These are phyloP conservation scores for Idaea dimidiata DNA, from an alignment of 2,888 invertebrate species.

Conservation along the genomic window DNA sequence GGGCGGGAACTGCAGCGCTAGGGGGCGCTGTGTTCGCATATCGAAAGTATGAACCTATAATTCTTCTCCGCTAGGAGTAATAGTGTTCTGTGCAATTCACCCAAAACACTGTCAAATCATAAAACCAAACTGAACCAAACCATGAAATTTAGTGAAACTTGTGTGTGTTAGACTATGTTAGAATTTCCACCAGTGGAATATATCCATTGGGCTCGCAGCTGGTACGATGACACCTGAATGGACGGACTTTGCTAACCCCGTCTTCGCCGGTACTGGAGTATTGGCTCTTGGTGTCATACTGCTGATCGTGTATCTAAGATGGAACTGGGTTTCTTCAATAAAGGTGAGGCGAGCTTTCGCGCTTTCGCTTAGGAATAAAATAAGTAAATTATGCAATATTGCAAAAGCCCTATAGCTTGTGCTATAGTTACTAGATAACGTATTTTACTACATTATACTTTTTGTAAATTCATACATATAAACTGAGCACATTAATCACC, in stretches of 20 bases:
- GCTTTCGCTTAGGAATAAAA: too few species aligned
- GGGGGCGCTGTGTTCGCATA: too few species aligned
- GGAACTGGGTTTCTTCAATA: not conserved
- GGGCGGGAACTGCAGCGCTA: too few species aligned
- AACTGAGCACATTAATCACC: too few species aligned
- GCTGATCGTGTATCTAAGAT: not conserved
- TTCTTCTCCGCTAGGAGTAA: too few species aligned
- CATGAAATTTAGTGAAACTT: not conserved
- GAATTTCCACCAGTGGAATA: not conserved
- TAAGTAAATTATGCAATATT: too few species aligned
- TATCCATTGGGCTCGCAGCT: not conserved
- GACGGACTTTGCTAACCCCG: not conserved
- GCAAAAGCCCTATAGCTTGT: too few species aligned
- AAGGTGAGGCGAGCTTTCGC: not conserved
- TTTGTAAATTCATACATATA: too few species aligned
- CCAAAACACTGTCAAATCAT: not conserved
- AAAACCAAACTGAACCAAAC: not conserved
- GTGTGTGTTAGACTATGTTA: not conserved
- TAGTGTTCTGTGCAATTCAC: too few species aligned
- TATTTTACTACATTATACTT: too few species aligned
- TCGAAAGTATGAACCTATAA: too few species aligned
- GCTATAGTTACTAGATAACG: too few species aligned
- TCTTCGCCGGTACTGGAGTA: not conserved
- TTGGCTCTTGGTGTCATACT: not conserved
- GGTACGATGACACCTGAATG: not conserved